Evolutionary conservation across 2,113 vertebrate species (phyloP), one percentile per base, ranked within the genome.

Genomic region (Brachirus orientalis): DNA sequence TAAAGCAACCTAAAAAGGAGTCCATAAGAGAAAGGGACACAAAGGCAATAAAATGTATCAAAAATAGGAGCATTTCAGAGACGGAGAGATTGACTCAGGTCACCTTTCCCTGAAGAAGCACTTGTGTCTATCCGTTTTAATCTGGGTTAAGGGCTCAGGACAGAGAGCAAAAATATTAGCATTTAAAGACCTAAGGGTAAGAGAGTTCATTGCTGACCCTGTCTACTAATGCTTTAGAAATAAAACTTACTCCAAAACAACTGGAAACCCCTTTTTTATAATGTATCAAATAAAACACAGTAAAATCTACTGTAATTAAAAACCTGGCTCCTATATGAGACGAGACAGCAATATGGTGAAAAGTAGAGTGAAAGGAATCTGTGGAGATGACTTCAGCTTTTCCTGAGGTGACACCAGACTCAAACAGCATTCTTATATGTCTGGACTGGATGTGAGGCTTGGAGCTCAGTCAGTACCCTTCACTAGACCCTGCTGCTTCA

Each of bases 361-460:
- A 83, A 63, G 53, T 74, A 55, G 48, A 70, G 50, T 22, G 44
- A 85, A 47, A 72, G 50, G 14, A 82, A 86, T 83, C 87, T 83
- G 65, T 79, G 80, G 46, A 63, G 63, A 70, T 17, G 59, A 81
- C 64, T 89, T 76, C 83, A 88, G 13, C 14, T 63, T 90, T 84
- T 87, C 85, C 90, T 84, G 77, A 83, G 76, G 83, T 88, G 90
- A 90, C 91, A 88, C 84, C 69, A 81, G 70, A 64, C 76, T 76
- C 61, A 83, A 84, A 89, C 48, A 46, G 74, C 79, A 86, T 91
- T 91, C 83, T 92, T 86, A 83, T 79, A 90, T 87, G 85, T 89
- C 84, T 84, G 82, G 79, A 80, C 58, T 79, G 87, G 84, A 85
- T 66, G 45, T 76, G 86, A 82, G 87, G 73, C 80, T 85, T 90